Base-by-base conservation (phyloP, 2,888 invertebrate species). In the Brachypalpus laphriformis region DNA sequence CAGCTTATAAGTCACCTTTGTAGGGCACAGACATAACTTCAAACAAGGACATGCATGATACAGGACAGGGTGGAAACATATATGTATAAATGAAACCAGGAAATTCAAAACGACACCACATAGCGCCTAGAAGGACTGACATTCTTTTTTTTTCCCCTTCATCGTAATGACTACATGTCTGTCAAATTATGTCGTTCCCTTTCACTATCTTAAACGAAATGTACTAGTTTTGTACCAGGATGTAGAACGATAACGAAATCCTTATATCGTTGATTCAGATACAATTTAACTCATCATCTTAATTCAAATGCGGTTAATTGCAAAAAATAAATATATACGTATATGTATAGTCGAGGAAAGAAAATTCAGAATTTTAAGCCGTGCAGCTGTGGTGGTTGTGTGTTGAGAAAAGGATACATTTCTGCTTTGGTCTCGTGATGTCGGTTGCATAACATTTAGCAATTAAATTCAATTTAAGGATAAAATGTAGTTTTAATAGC, bases 401-500 rank as follows among this genome's bases (percentile, higher is more conserved):
- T 59, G 45, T 47, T 37, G 54, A n/a, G 51, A 57, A 71, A 65
- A 68, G 57, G 37, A 76, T 54, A 56, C 34, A 22, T 6, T 57
- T 49, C 28, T 25, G 18, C 28, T 22, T 56, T 56, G 65, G 45
- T 34, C 16, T 37, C 9, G 54, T 45, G 47, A 63, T 68, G 61
- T 42, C 49, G 37, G 65, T 80, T 85, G 80, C 65, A 75, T 54
- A 80, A 80, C 42, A 59, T 80, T 57, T 42, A 57, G 75, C 65
- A 80, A 80, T 85, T 85, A 80, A 85, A 85, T 85, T 80, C 75
- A 85, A 70, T 85, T 83, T 83, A 75, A 80, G 40, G 40, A 83
- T 65, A 16, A 75, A 83, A 80, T 80, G 80, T 80, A 65, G 70
- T 70, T 85, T 85, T 80, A 85, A 85, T 85, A 51, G 83, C 61